A percentile compares a stretch with the other conserved stretches of the same genome.
Conservation (phyloP, 2,113 vertebrate species). For the Morone saxatilis region DNA sequence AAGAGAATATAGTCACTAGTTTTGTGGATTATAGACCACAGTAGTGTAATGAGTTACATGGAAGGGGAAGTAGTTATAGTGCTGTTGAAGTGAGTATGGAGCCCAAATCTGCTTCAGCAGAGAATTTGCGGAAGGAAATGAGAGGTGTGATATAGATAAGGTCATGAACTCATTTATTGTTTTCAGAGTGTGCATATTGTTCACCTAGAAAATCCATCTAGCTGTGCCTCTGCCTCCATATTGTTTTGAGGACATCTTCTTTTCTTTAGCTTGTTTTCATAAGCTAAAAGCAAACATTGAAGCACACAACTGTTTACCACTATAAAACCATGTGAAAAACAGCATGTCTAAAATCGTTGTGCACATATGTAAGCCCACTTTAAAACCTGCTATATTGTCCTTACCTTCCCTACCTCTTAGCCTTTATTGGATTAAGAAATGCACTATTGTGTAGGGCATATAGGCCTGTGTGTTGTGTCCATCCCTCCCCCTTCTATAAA, state of each 20-base stretch:
- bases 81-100: background rate
- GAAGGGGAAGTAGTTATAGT: background rate
- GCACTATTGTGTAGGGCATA: slow-evolving; percentile 37
- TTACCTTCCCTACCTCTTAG: background rate
- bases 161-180: background rate
- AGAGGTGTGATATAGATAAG: background rate
- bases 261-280: slow-evolving; percentile 9
- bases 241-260: background rate
- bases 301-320: too few species aligned
- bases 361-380: background rate
- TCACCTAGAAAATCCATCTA: background rate
- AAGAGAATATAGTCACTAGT: background rate
- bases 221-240: background rate
- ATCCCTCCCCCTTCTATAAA: slow-evolving; percentile 67
- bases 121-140: slow-evolving; percentile 10
- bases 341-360: background rate
- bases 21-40: background rate
- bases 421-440: slow-evolving; percentile 52
- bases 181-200: background rate
- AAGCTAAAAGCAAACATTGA: background rate
- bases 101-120: background rate
- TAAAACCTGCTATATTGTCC: background rate
- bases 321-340: background rate
- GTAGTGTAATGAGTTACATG: background rate
- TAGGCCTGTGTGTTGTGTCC: slow-evolving; percentile 33